These are phyloP conservation scores for Microcebus jonahi DNA, from an alignment of 2,113 vertebrate species.

Conservation along the genomic window DNA sequence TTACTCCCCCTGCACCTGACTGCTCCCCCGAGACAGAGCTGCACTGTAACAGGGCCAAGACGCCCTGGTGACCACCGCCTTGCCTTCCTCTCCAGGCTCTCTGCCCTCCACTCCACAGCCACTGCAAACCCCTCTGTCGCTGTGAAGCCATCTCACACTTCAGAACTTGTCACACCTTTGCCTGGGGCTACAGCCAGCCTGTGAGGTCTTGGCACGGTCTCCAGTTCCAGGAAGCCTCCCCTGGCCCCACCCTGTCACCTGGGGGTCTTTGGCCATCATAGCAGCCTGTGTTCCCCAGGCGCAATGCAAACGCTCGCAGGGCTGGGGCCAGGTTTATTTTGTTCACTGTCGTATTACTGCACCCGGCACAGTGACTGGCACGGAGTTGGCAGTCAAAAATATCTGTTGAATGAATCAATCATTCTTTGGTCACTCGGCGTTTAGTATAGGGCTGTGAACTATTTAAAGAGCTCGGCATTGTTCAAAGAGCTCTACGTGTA, in stretches of 20 bases:
- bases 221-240: neutral
- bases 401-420: neutral
- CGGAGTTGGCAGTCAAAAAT: neutral
- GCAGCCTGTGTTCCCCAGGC: neutral
- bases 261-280: neutral
- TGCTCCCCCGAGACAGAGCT: neutral
- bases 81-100: neutral
- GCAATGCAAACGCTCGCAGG: neutral
- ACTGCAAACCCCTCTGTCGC: neutral
- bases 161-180: neutral
- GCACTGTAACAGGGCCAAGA: neutral
- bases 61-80: neutral
- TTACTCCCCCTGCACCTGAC: neutral
- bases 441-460: neutral
- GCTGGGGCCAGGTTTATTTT: neutral
- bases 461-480: neutral
- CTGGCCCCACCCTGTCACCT: neutral
- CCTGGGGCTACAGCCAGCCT: neutral
- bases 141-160: neutral
- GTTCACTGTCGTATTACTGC: neutral
- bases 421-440: neutral
- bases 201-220: neutral
- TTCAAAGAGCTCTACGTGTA: neutral
- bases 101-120: neutral
- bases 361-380: neutral